These are phyloP conservation scores for Zingel zingel DNA, from an alignment of 2,113 vertebrate genomes.

Conservation along the genomic window DNA sequence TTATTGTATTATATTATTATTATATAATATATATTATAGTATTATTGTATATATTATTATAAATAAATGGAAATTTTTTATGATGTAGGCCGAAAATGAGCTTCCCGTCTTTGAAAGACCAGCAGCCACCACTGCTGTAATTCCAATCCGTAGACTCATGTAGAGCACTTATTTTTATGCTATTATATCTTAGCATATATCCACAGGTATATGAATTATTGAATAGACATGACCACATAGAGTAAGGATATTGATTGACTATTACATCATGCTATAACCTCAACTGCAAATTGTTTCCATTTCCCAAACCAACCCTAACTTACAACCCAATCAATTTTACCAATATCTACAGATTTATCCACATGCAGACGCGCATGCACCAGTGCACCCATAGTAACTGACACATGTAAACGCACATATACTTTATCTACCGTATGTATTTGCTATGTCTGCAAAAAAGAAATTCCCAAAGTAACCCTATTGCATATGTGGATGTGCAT, in stretches of 20 bases:
- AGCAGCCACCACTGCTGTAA: background rate
- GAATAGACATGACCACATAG: background rate
- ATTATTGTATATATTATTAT: too few relatives aligned
- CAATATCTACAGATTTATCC: background rate
- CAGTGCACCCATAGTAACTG: background rate
- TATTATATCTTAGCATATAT: background rate
- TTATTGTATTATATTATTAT: too few relatives aligned
- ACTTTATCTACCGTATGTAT: background rate
- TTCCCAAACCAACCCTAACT: background rate
- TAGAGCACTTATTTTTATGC: background rate
- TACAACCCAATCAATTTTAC: background rate
- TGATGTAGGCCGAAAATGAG: too few relatives aligned
- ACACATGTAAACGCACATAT: background rate
- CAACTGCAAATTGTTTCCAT: constrained; percentile 2
- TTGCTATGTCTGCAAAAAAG: background rate
- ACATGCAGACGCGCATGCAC: background rate
- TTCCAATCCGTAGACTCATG: background rate
- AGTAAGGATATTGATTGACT: background rate
- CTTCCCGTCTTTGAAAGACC: too few relatives aligned
- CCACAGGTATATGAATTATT: background rate
- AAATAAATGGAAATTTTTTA: too few relatives aligned
- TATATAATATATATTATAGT: too few relatives aligned
- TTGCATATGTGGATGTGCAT: background rate
- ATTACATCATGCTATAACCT: constrained; percentile 2
- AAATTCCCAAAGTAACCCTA: too few relatives aligned